A percentile compares a stretch with the other conserved stretches of the same genome.
Conservation (phyloP, 2,888 invertebrate species). For the Rhogogaster chlorosoma region DNA sequence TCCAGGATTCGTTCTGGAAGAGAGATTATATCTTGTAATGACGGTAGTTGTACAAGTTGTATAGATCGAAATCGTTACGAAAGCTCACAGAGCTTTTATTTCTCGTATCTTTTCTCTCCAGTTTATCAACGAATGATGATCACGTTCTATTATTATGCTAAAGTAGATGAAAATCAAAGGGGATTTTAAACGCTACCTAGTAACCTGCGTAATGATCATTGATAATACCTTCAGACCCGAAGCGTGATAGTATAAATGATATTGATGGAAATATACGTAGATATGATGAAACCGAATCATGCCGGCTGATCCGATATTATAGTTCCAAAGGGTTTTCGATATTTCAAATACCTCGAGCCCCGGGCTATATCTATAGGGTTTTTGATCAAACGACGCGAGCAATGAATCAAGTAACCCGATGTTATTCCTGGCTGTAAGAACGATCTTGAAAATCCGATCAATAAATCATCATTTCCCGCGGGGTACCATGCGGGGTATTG, state of each 20-base stretch:
- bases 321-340: not conserved
- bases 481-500: constrained; percentile 52
- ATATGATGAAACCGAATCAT: not conserved
- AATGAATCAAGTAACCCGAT: constrained; percentile 34
- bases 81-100: not conserved
- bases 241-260: not conserved
- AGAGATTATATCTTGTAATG: constrained; percentile 59
- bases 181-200: not conserved
- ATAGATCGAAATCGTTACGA: not conserved
- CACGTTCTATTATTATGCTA: not conserved
- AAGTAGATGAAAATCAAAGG: not conserved
- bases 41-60: constrained; percentile 44
- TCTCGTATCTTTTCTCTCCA: not conserved
- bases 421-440: not conserved
- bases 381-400: constrained; percentile 5
- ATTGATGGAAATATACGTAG: not conserved
- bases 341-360: not conserved
- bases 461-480: constrained; percentile 48
- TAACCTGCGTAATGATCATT: not conserved
- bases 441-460: constrained; percentile 40
- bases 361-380: not conserved
- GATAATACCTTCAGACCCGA: not conserved
- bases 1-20: not conserved
- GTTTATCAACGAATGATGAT: not conserved
- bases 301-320: not conserved